Percentiles rank a stretch among this genome's conserved stretches.
phyloP scores from a whole-genome alignment of 1,140 invertebrate species.

The Carposina sasakii region DNA sequence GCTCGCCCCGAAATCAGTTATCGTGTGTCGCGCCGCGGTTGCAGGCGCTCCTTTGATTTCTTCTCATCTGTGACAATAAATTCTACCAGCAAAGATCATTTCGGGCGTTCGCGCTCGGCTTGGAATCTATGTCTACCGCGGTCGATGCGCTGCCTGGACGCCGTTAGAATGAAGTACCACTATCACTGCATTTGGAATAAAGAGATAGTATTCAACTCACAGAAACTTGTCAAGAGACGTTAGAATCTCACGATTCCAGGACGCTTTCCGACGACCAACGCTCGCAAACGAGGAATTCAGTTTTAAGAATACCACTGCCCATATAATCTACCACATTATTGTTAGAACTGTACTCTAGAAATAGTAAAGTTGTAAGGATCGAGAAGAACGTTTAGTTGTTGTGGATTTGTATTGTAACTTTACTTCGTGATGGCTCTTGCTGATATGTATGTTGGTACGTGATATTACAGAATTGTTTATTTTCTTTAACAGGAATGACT shows the following conservation, averaged over 20 bases:
- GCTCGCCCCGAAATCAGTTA: conserved; percentile 49
- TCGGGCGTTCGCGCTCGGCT: conserved; percentile 61
- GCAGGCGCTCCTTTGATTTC: conserved; percentile 33
- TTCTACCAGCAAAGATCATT: conserved; percentile 50
- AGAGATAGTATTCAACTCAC: conserved; percentile 91
- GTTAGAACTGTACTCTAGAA: conserved; percentile 45
- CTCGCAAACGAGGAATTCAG: conserved; percentile 52
- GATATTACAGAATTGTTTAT: conserved; percentile 27
- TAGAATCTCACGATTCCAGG: conserved; percentile 40
- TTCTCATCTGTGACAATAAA: conserved; percentile 64
- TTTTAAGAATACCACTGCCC: conserved; percentile 54
- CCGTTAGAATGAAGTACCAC: conserved; percentile 78
- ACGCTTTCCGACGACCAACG: conserved; percentile 54
- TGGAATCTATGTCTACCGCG: conserved; percentile 64
- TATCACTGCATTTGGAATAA: conserved; percentile 91
- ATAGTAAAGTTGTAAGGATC: conserved; percentile 42
- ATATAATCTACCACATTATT: conserved; percentile 50
- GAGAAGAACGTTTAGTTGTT: no score
- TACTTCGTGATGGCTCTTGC: conserved; percentile 60
- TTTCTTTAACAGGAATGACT: conserved; percentile 14
- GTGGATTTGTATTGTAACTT: conserved; percentile 28
- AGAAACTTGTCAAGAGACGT: conserved; percentile 92
- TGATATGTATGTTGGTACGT: conserved; percentile 64
- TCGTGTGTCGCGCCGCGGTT: conserved; percentile 52
- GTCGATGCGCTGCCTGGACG: conserved; percentile 60